phyloP scores from a whole-genome alignment of 2,797 vertebrate genomes.

The Spinus pinus region DNA sequence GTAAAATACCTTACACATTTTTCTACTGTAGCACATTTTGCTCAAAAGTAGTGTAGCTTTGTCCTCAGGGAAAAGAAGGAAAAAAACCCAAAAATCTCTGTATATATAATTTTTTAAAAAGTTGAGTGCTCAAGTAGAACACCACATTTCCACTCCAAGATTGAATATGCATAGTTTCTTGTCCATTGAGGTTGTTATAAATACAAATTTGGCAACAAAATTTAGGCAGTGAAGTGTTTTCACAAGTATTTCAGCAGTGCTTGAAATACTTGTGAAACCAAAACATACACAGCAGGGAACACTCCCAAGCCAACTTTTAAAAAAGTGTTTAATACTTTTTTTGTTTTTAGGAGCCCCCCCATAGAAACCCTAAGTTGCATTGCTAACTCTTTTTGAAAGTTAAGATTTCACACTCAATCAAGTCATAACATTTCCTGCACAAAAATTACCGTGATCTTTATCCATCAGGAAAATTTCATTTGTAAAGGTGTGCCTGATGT shows the following conservation, averaged over 20 bases:
- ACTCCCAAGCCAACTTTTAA: not conserved
- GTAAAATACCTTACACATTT: constrained; percentile 34
- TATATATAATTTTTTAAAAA: not conserved
- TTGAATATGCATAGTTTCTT: constrained; percentile 22
- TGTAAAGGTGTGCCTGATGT: not conserved
- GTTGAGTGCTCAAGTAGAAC: constrained; percentile 33
- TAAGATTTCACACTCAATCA: not conserved
- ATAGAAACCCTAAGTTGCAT: not conserved
- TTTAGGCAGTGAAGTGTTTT: constrained; percentile 7
- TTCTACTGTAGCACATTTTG: constrained; percentile 38
- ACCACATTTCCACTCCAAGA: not conserved
- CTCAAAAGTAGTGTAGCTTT: not conserved
- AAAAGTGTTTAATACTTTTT: not conserved
- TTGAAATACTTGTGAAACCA: constrained; percentile 59
- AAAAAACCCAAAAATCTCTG: not conserved
- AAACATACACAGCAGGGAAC: not conserved
- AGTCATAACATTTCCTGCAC: not conserved
- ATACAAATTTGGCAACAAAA: constrained; percentile 50
- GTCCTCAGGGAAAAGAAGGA: not conserved
- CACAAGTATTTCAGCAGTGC: constrained; percentile 29
- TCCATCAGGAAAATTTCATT: not conserved
- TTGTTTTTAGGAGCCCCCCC: fast-evolving
- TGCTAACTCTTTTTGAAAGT: not conserved
- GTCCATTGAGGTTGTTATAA: constrained; percentile 8
- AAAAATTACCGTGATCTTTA: not conserved